Percentiles rank a stretch among this genome's conserved stretches.
phyloP scores from a whole-genome alignment of 2,888 invertebrate genomes.

The Mythimna vitellina region DNA sequence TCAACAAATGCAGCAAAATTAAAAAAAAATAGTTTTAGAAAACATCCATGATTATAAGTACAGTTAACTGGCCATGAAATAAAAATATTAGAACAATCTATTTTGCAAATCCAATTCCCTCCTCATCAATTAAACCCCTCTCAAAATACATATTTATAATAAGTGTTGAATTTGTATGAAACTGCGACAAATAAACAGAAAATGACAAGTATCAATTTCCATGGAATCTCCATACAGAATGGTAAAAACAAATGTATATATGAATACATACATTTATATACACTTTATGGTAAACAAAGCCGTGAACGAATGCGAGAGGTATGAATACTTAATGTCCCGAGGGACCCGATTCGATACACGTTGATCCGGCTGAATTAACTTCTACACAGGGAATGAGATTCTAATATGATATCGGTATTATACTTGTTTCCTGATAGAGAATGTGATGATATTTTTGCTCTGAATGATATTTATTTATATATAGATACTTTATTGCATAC shows the following conservation, averaged over 20 bases:
- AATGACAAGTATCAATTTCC: slow-evolving; percentile 39
- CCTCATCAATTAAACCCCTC: slow-evolving; percentile 2
- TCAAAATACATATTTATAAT: slow-evolving; percentile 23
- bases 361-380: slow-evolving; percentile 28
- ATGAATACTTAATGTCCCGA: slow-evolving; percentile 49
- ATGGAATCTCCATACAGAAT: slow-evolving; percentile 48
- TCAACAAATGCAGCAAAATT: too few relatives aligned
- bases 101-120: background rate
- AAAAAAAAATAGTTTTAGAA: too few relatives aligned
- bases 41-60: background rate
- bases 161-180: slow-evolving; percentile 21
- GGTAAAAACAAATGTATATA: slow-evolving; percentile 36
- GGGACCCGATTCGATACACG: slow-evolving; percentile 34
- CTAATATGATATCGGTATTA: slow-evolving; percentile 12
- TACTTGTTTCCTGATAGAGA: background rate
- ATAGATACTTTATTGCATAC: too few relatives aligned
- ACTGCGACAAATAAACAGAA: slow-evolving; percentile 26
- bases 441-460: background rate
- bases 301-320: slow-evolving; percentile 22
- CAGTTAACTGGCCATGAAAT: background rate
- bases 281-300: slow-evolving; percentile 42
- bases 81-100: background rate
- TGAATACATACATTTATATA: slow-evolving; percentile 38
- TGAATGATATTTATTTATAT: too few relatives aligned
- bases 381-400: slow-evolving; percentile 13